Evolutionary conservation across 2,888 invertebrate genomes (phyloP).

Genomic region (Dorcus hopei): DNA sequence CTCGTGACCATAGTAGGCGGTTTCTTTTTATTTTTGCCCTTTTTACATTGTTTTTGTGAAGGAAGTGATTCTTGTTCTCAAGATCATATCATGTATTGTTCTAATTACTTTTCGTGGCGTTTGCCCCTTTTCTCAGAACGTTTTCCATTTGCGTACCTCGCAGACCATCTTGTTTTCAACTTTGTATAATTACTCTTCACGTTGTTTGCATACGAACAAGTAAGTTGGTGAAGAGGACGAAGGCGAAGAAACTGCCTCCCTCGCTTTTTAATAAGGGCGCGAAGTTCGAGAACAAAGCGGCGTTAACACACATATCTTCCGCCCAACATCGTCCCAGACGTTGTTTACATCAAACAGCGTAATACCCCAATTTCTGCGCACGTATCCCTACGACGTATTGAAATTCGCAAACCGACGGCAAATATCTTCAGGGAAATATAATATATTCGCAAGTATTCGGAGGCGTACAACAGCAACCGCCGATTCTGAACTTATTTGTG

Average conservation of each 20-base stretch:
- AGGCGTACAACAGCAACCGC: background rate
- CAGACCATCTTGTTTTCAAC: no score
- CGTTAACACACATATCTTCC: no score
- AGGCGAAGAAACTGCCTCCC: background rate
- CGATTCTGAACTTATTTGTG: no score
- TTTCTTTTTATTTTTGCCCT: no score
- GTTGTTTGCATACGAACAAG: background rate
- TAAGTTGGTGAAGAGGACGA: background rate
- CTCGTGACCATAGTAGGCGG: no score
- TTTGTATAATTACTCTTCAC: background rate
- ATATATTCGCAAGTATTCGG: background rate
- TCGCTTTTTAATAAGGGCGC: no score
- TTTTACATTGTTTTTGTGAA: no score
- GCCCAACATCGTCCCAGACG: background rate
- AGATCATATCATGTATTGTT: no score
- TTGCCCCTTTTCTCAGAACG: background rate
- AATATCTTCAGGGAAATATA: conserved; percentile 1
- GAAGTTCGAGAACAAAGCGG: no score
- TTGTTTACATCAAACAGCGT: conserved; percentile 1
- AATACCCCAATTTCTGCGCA: conserved; percentile 1
- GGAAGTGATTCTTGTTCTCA: no score
- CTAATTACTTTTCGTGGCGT: background rate
- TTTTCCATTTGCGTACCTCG: background rate
- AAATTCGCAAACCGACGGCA: background rate
- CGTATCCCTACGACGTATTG: background rate